Evolutionary conservation across 2,888 invertebrate species (phyloP), one percentile per base, ranked within the genome.

Genomic region (Omphaloscelis lunosa): DNA sequence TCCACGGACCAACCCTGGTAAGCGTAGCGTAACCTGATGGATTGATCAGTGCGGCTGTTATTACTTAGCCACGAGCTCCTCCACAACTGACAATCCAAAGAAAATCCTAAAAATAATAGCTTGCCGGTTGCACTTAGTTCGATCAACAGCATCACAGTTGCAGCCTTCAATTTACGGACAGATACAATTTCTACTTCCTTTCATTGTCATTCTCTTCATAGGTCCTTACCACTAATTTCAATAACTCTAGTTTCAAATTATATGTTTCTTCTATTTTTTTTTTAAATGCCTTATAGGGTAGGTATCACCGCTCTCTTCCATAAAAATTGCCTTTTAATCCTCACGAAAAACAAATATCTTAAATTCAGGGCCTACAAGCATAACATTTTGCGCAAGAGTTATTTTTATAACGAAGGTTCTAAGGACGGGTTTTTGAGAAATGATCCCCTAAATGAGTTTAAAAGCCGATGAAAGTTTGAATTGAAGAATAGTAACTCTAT

Each of bases 111-210:
- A 63, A 15, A 39, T 39, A 23, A 62, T n/a, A 5, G 41, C 5
- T 8, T 20, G 8, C 12, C 4, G 8, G 20, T 59, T 27, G 27
- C 41, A 5, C 27, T 3, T 27, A 45, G 45, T 11, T 45, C 17
- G 23, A 11, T 65, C 23, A 69, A 8, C 1, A 56, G 23, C 9
- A 11, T 62, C 23, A n/a, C 51, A 61, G 6, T 11, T 39, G 23
- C 61, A 62, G 15, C 20, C n/a, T n/a, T 3, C 41, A 76, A 76
- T 56, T 63, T 63, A 51, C n/a, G 7, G 15, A 27, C 53, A 11
- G n/a, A 53, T 45, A 15, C 29, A 45, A 62, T 62, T 41, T 62
- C n/a, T 45, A 56, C 29, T 53, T 1, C 61, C 51, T 61, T 61
- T 70, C 41, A 17, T 27, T 23, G 17, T 8, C 17, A 74, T 39